Base-by-base conservation (phyloP, 1,140 invertebrate genomes). In the Xylocopa sonorina region DNA sequence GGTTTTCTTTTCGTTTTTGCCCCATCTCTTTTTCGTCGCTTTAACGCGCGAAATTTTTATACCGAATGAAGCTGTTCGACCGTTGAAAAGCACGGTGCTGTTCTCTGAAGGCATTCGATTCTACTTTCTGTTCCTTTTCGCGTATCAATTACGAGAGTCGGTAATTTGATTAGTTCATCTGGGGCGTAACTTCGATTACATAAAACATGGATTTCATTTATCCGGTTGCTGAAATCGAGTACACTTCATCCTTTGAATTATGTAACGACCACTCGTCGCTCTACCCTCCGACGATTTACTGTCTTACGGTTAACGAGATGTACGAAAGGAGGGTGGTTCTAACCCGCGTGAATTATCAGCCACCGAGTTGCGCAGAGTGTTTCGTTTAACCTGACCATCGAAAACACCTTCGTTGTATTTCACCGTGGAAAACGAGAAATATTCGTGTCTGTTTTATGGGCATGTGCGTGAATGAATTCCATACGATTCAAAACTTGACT, bases 191-290 rank as follows among this genome's bases (percentile, higher is more conserved):
- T 24, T 32, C 32, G 38, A 16, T 0, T 38, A 10, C 32, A 51
- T 68, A 48, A 68, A 68, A 68, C 21, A 34, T 34, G 64, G 14
- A 68, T 68, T 68, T 24, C 46, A 51, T 53, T 51, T 68, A 68
- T 32, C 18, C 48, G 16, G 18, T 6, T 1, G 46, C 0, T 21
- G 21, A 10, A 24, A 50, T 16, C 5, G 21, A 50, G 29, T 16
- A 32, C 29, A 32, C 46, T n/a, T 21, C 18, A 12, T 34, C 21
- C 21, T 18, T 18, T 32, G 46, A 67, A 67, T 51, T 34, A 67
- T 34, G 64, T n/a, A 68, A 68, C 46, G 41, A 32, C n/a, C 24
- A 34, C n/a, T 50, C 21, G 3, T 34, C 21, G n/a, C 27, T 51
- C 2, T 6, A 12, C 18, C 7, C 27, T 16, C n/a, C 18, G 3